These are phyloP conservation scores for Scaptomyza polygonia DNA, from an alignment of 2,888 invertebrate species.

Conservation along the genomic window DNA sequence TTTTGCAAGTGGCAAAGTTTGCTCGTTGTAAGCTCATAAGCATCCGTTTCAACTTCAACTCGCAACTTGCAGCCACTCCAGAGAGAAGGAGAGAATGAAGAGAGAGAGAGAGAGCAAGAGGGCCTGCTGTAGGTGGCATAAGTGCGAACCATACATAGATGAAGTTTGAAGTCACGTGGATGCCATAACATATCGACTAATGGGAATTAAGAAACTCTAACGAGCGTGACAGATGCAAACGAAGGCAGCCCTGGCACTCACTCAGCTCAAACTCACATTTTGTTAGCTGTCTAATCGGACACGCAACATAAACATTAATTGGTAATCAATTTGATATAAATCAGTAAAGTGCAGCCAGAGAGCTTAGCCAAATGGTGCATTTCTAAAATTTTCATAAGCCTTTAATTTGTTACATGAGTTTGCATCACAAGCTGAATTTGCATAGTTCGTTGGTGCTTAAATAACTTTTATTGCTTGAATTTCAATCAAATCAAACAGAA, in stretches of 20 bases:
- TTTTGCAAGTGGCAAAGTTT: conserved; percentile 54
- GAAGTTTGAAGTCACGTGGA: conserved; percentile 55
- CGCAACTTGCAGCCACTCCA: conserved; percentile 6
- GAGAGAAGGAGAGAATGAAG: background rate
- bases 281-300: conserved; percentile 19
- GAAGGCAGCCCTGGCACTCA: conserved; percentile 13
- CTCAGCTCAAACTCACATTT: conserved; percentile 15
- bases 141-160: conserved; percentile 3
- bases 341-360: conserved; percentile 66
- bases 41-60: conserved; percentile 43
- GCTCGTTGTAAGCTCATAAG: conserved; percentile 56
- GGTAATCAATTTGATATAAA: conserved; percentile 31
- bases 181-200: conserved; percentile 70
- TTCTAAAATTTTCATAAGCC: conserved; percentile 20
- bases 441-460: background rate
- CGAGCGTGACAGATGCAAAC: conserved; percentile 76
- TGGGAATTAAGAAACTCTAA: conserved; percentile 67
- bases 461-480: too few species aligned
- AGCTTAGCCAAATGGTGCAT: conserved; percentile 19
- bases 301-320: conserved; percentile 52
- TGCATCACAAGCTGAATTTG: background rate
- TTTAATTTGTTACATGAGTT: conserved; percentile 7
- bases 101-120: background rate
- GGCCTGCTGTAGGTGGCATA: conserved; percentile 37
- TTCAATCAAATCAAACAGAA: background rate